phyloP scores from a whole-genome alignment of 1,140 invertebrate species.

The Eumaeus atala region DNA sequence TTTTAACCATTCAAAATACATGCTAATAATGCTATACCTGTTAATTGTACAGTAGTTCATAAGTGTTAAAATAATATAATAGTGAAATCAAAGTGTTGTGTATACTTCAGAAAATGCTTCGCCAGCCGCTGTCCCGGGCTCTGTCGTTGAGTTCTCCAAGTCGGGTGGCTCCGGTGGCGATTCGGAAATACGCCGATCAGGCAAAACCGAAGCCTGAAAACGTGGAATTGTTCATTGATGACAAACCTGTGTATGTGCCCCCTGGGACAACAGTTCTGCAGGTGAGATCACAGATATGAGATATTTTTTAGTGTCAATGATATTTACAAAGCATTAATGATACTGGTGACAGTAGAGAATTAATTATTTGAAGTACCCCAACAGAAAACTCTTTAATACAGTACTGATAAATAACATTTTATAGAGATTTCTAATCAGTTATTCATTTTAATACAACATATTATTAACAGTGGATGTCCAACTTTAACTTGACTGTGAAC shows the following conservation, averaged over 20 bases:
- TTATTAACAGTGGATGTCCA: too few relatives aligned
- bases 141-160: constrained; percentile 56
- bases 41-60: neutral
- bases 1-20: neutral
- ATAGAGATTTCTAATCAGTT: too few relatives aligned
- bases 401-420: too few relatives aligned
- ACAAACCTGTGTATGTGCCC: constrained; percentile 93
- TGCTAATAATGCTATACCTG: neutral
- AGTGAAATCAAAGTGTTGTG: constrained; percentile 19
- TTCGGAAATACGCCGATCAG: constrained; percentile 48
- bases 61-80: neutral
- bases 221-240: constrained; percentile 98
- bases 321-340: neutral
- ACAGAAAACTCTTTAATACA: too few relatives aligned
- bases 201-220: constrained; percentile 81
- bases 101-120: constrained; percentile 75
- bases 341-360: too few relatives aligned
- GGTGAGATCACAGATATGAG: constrained; percentile 74
- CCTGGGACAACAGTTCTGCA: constrained; percentile 98
- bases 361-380: too few relatives aligned
- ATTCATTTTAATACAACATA: too few relatives aligned
- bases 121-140: constrained; percentile 74
- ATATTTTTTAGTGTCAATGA: neutral
- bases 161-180: constrained; percentile 54
- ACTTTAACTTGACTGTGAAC: too few relatives aligned